phyloP scores from a whole-genome alignment of 1,140 invertebrate species.

The Leptopilina clavipes region DNA sequence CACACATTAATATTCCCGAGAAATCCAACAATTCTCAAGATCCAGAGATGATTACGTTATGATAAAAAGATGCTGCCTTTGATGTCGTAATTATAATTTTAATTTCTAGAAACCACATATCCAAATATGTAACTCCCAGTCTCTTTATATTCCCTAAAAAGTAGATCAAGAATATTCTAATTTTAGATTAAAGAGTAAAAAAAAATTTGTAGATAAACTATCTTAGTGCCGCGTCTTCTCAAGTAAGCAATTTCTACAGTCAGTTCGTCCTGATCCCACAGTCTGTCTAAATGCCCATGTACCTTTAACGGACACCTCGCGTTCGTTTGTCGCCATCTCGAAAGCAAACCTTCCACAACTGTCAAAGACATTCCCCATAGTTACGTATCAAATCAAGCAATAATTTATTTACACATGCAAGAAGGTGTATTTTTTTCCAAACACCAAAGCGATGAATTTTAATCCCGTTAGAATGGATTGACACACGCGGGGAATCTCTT shows the following conservation, averaged over 20 bases:
- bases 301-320: slow-evolving; percentile 62
- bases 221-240: slow-evolving; percentile 47
- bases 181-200: no score
- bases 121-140: no score
- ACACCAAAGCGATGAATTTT: not conserved
- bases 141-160: no score
- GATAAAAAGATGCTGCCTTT: slow-evolving; percentile 11
- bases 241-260: slow-evolving; percentile 41
- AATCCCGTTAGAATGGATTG: slow-evolving; percentile 14
- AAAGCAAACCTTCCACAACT: slow-evolving; percentile 46
- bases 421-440: no score
- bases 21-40: slow-evolving; percentile 7
- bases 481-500: slow-evolving; percentile 11
- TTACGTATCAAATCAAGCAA: slow-evolving; percentile 42
- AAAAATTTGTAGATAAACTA: slow-evolving; percentile 8
- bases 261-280: slow-evolving; percentile 56
- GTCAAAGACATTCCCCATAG: slow-evolving; percentile 36
- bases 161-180: no score
- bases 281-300: slow-evolving; percentile 57
- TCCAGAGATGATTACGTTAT: not conserved
- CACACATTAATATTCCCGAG: slow-evolving; percentile 10
- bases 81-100: slow-evolving; percentile 13
- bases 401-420: slow-evolving; percentile 58
- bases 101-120: no score
- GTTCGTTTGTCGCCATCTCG: slow-evolving; percentile 36